phyloP scores from a whole-genome alignment of 2,113 vertebrate genomes.

The Chloropsis hardwickii region DNA sequence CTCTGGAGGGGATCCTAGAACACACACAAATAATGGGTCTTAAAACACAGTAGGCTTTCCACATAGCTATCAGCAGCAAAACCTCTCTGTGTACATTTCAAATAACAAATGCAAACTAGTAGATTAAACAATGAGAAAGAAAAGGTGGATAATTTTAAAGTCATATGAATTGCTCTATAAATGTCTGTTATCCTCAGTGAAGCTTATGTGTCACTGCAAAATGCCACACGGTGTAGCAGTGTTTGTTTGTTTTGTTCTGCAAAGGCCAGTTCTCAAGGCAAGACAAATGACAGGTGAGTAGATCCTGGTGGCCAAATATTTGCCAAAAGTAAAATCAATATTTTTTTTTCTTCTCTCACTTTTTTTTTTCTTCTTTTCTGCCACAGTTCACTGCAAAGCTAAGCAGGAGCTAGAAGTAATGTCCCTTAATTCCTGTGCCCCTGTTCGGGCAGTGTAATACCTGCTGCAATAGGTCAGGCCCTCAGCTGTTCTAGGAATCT shows the following conservation, averaged over 20 bases:
- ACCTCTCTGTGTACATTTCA: not conserved
- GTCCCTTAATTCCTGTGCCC: not conserved
- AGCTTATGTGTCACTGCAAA: conserved; percentile 26
- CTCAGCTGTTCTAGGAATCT: not conserved
- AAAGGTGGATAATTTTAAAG: conserved; percentile 20
- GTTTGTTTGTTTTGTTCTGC: conserved; percentile 21
- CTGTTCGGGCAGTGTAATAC: not conserved
- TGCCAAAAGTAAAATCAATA: conserved; percentile 38
- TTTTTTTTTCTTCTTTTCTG: not conserved
- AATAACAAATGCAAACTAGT: not conserved
- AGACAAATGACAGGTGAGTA: conserved; percentile 43
- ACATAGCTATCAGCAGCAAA: not conserved
- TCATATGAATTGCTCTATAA: conserved; percentile 39
- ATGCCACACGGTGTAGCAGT: conserved; percentile 15
- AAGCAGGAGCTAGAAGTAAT: not conserved
- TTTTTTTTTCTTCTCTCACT: not conserved
- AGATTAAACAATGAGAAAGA: conserved; percentile 4
- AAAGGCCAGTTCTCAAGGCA: conserved; percentile 37
- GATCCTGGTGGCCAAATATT: conserved; percentile 34
- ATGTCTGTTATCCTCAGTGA: conserved; percentile 32
- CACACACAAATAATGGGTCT: not conserved
- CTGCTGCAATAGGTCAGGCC: not conserved
- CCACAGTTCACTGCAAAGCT: not conserved
- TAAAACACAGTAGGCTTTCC: not conserved
- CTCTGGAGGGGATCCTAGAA: not conserved